Conservation (phyloP, 2,113 vertebrate species). For the Laterallus jamaicensis region DNA sequence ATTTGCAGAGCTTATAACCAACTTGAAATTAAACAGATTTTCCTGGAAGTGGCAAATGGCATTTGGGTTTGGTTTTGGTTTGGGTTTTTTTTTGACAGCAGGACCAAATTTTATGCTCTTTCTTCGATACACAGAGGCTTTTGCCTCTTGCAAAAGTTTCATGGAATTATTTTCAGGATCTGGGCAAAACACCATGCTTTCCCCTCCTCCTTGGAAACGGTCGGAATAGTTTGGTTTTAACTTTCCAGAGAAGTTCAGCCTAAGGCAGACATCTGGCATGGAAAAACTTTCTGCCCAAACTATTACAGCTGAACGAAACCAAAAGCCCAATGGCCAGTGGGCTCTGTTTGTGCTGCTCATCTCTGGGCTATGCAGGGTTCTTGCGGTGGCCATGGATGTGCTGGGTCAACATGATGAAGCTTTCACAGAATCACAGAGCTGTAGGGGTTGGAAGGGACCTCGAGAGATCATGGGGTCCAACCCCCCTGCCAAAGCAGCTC, state of each 20-base stretch:
- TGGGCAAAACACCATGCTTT: conserved; percentile 25
- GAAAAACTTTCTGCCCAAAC: background rate
- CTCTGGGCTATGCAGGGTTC: background rate
- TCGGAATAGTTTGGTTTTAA: conserved; percentile 8
- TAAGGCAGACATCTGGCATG: conserved; percentile 44
- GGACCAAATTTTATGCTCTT: background rate
- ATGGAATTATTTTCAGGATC: conserved; percentile 30
- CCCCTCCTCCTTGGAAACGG: conserved; percentile 45
- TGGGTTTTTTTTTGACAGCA: background rate
- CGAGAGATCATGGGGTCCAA: no score
- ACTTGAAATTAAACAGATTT: conserved; percentile 27
- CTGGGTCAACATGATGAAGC: background rate
- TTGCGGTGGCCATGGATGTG: background rate
- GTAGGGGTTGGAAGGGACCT: no score
- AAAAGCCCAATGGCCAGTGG: background rate
- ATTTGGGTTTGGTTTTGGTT: background rate
- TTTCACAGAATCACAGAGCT: background rate
- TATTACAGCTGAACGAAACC: background rate
- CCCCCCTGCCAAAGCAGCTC: no score
- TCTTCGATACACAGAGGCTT: background rate
- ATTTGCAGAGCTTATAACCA: conserved; percentile 2
- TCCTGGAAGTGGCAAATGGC: conserved; percentile 36
- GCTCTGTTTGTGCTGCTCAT: background rate
- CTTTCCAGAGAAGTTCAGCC: conserved; percentile 37
- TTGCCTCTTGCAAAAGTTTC: background rate